phyloP scores from a whole-genome alignment of 2,797 vertebrate species.

The Coracias cyanogaster region DNA sequence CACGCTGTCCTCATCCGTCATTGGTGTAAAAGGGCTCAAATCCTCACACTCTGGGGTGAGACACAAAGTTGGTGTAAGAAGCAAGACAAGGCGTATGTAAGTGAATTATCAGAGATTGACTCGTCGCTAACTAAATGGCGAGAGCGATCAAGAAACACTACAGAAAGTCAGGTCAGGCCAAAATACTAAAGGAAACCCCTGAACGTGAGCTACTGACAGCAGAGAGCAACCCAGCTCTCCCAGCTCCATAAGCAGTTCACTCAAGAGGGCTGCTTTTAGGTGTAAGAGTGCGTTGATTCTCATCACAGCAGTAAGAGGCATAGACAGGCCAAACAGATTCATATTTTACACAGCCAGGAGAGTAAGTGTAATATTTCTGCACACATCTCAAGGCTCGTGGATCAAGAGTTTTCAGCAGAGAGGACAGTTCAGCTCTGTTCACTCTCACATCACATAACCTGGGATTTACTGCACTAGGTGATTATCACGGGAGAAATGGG shows the following conservation, averaged over 20 bases:
- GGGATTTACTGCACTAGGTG: background rate
- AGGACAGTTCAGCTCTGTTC: background rate
- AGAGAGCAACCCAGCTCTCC: background rate
- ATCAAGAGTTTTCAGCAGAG: background rate
- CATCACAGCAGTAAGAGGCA: background rate
- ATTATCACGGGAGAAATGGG: background rate
- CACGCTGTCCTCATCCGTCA: slow-evolving; percentile 96
- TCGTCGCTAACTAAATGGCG: background rate
- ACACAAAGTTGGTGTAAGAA: background rate
- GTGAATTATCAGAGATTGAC: background rate
- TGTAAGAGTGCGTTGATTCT: background rate
- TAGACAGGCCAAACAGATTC: background rate
- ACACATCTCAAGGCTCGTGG: background rate
- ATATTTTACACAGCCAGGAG: background rate
- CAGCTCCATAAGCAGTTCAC: background rate
- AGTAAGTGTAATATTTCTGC: background rate
- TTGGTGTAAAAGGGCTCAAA: slow-evolving; percentile 85
- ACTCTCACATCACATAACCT: background rate
- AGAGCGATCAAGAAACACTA: background rate
- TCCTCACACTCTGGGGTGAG: slow-evolving; percentile 74
- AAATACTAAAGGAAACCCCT: background rate
- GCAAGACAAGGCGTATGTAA: accelerated
- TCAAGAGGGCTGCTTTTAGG: background rate
- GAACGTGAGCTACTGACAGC: background rate
- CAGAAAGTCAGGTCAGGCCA: background rate